These are phyloP conservation scores for Ameiurus melas DNA, from an alignment of 2,113 vertebrate genomes.

Conservation along the genomic window DNA sequence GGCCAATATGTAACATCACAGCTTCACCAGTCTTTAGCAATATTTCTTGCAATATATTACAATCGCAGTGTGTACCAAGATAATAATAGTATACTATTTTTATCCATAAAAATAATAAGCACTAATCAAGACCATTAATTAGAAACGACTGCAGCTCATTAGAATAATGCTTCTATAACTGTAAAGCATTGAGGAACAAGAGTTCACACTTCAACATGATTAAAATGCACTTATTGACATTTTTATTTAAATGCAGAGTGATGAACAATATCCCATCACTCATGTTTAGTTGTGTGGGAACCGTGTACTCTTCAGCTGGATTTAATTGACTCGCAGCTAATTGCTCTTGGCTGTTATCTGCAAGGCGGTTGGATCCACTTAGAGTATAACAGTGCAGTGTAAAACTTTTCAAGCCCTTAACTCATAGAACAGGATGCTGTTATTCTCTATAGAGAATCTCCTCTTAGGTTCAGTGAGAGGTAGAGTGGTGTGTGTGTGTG, in stretches of 20 bases:
- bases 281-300: conserved; percentile 19
- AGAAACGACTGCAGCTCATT: conserved; percentile 66
- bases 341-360: conserved; percentile 27
- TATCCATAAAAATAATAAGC: not conserved
- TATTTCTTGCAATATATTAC: not conserved
- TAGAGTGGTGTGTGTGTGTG: not conserved
- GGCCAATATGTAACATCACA: not conserved
- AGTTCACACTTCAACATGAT: conserved; percentile 28
- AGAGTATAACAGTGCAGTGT: not conserved
- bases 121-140: conserved; percentile 54
- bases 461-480: conserved; percentile 15
- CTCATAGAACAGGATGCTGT: conserved; percentile 26
- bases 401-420: conserved; percentile 22
- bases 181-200: not conserved
- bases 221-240: conserved; percentile 49
- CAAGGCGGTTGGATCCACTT: conserved; percentile 15
- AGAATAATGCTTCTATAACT: conserved; percentile 53
- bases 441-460: conserved; percentile 15
- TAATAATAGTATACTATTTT: not conserved
- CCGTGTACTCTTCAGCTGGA: conserved; percentile 3
- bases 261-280: conserved; percentile 2
- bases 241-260: not conserved
- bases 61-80: no score
- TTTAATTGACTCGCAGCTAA: conserved; percentile 18
- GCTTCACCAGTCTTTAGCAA: not conserved